Conservation (phyloP, 1,140 invertebrate genomes). For the Trachymyrmex septentrionalis region DNA sequence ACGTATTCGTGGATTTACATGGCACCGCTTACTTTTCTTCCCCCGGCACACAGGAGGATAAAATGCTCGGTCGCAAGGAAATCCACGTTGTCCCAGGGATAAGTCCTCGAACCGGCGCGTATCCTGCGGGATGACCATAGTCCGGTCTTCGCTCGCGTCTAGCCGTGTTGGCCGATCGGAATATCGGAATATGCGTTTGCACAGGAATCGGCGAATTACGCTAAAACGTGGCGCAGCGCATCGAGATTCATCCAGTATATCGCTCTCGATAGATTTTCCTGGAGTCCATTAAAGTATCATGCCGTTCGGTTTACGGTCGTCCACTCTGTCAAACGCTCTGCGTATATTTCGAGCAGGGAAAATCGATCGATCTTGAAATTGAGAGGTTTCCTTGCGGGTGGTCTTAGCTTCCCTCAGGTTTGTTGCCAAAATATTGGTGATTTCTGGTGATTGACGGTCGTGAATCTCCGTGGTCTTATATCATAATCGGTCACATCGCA, state of each 20-base stretch:
- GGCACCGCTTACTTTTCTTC: constrained; percentile 28
- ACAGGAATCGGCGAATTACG: constrained; percentile 85
- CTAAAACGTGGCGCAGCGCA: constrained; percentile 76
- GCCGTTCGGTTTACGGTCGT: constrained; percentile 60
- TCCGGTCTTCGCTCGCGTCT: constrained; percentile 45
- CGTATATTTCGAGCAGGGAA: constrained; percentile 34
- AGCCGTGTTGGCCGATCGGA: constrained; percentile 66
- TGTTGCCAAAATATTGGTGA: constrained; percentile 69
- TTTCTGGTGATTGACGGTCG: constrained; percentile 62
- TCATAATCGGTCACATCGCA: not conserved
- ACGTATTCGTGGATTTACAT: constrained; percentile 77
- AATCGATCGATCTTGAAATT: constrained; percentile 66
- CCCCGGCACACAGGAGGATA: constrained; percentile 65
- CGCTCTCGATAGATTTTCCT: constrained; percentile 24
- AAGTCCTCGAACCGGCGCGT: constrained; percentile 49
- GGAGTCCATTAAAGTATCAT: constrained; percentile 60
- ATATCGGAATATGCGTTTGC: constrained; percentile 79
- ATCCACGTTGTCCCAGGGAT: constrained; percentile 53
- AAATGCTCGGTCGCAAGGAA: constrained; percentile 73
- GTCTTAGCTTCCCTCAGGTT: constrained; percentile 11
- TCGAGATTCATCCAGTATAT: constrained; percentile 34
- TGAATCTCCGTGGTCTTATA: not conserved
- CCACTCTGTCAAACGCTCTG: constrained; percentile 7
- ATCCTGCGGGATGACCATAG: constrained; percentile 78
- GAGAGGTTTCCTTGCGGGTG: not conserved